Percentiles rank a stretch among this genome's conserved stretches.
Conservation (phyloP, 2,888 invertebrate species). For the Parelbella ahira region DNA sequence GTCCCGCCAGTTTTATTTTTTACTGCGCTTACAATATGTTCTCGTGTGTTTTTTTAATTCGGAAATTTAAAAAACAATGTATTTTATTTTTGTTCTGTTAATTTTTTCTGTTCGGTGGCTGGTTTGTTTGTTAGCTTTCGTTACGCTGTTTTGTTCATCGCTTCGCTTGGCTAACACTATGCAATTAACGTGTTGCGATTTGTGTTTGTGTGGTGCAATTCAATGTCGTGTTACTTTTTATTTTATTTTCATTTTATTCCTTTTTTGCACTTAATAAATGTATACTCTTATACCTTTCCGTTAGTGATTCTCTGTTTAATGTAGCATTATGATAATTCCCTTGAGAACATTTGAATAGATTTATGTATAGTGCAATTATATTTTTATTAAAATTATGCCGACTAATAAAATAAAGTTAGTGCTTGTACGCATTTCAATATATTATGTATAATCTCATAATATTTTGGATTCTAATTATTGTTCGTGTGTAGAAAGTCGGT, state of each 20-base stretch:
- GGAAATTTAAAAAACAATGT: background rate
- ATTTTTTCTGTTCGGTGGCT: slow-evolving; percentile 20
- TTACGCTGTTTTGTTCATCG: slow-evolving; percentile 29
- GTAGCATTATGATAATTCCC: too few relatives aligned
- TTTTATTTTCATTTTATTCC: background rate
- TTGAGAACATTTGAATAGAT: too few relatives aligned
- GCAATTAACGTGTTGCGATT: slow-evolving; percentile 69
- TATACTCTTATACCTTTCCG: too few relatives aligned
- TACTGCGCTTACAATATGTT: slow-evolving; percentile 7
- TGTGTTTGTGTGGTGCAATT: slow-evolving; percentile 73
- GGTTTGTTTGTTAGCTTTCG: slow-evolving; percentile 27
- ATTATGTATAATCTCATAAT: too few relatives aligned
- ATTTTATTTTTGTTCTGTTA: slow-evolving; percentile 4
- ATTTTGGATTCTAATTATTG: too few relatives aligned
- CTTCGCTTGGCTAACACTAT: slow-evolving; percentile 53
- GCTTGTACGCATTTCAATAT: too few relatives aligned
- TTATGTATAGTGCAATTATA: too few relatives aligned
- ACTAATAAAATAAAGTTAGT: too few relatives aligned
- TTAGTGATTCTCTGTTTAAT: too few relatives aligned
- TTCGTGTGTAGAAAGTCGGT: too few relatives aligned
- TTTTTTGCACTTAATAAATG: background rate
- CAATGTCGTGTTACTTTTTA: slow-evolving; percentile 8
- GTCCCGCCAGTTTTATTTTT: background rate
- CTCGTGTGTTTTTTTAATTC: background rate
- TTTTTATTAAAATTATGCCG: too few relatives aligned